phyloP scores from a whole-genome alignment of 2,113 vertebrate genomes.

The Cryptotis parvus region DNA sequence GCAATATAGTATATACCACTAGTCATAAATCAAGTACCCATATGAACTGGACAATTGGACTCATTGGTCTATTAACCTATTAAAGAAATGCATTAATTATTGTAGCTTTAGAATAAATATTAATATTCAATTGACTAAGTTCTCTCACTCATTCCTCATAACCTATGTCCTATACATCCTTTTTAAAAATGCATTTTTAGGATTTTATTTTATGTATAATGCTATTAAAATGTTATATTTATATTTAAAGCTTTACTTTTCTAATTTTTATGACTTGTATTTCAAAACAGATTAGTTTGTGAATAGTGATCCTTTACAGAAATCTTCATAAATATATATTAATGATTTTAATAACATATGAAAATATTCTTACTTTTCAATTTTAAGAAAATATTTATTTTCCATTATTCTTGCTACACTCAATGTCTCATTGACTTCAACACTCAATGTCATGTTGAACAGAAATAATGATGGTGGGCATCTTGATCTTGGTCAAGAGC shows the following conservation, averaged over 20 bases:
- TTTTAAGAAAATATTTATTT: constrained; percentile 1
- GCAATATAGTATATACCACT: neutral
- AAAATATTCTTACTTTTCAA: constrained; percentile 33
- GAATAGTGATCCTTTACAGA: neutral
- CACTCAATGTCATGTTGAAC: neutral
- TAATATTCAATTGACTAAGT: constrained; percentile 36
- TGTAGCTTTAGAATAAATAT: constrained; percentile 25
- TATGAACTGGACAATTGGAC: neutral
- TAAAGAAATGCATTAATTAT: constrained; percentile 35
- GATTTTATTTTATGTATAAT: constrained; percentile 54
- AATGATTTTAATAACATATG: constrained; percentile 34
- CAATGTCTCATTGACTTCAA: neutral
- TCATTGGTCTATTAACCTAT: neutral
- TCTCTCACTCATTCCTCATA: neutral
- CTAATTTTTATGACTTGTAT: neutral
- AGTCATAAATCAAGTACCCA: constrained; percentile 14
- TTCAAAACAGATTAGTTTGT: constrained; percentile 42
- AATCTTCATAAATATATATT: constrained; percentile 17
- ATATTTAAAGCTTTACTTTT: constrained; percentile 34
- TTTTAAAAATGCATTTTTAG: constrained; percentile 36
- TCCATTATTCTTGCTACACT: neutral
- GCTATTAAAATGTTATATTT: constrained; percentile 5
- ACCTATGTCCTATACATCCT: constrained; percentile 9
- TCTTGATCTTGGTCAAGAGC: neutral
- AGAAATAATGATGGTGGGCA: neutral